phyloP scores from a whole-genome alignment of 2,113 vertebrate species.

The Choloepus hoffmanni region DNA sequence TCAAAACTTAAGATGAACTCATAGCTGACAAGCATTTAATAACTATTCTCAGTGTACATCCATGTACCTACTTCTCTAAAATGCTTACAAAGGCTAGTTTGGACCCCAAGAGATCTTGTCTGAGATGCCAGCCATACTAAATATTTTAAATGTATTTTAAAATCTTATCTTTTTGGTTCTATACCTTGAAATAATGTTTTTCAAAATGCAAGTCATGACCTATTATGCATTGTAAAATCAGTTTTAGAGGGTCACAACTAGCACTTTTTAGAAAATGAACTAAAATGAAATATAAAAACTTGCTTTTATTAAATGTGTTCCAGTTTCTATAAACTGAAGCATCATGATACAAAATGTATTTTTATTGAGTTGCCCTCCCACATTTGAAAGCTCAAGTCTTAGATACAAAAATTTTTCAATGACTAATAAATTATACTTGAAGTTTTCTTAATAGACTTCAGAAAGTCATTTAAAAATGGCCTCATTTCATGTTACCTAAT shows the following conservation, averaged over 20 bases:
- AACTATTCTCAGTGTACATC: not conserved
- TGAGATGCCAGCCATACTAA: not conserved
- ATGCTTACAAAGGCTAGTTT: not conserved
- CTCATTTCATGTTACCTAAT: not conserved
- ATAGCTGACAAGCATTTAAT: not conserved
- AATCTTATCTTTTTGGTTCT: slow-evolving; percentile 34
- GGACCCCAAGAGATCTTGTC: slow-evolving; percentile 26
- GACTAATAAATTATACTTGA: not conserved
- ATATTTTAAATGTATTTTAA: slow-evolving; percentile 43
- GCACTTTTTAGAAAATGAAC: not conserved
- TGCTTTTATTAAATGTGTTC: not conserved
- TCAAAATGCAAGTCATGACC: not conserved
- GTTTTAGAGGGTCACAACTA: slow-evolving; percentile 28
- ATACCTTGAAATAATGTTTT: slow-evolving; percentile 29
- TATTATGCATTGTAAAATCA: slow-evolving; percentile 12
- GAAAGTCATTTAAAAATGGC: slow-evolving; percentile 43
- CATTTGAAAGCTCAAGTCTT: not conserved
- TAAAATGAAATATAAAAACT: not conserved
- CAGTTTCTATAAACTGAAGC: slow-evolving; percentile 23
- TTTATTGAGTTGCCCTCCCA: not conserved
- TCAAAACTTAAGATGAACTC: not conserved
- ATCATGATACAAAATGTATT: not conserved
- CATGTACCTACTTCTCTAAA: not conserved
- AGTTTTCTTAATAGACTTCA: slow-evolving; percentile 47
- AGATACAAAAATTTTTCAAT: not conserved